Evolutionary conservation across 2,113 vertebrate species (phyloP), one percentile per base, ranked within the genome.

Genomic region (Otocyon megalotis): DNA sequence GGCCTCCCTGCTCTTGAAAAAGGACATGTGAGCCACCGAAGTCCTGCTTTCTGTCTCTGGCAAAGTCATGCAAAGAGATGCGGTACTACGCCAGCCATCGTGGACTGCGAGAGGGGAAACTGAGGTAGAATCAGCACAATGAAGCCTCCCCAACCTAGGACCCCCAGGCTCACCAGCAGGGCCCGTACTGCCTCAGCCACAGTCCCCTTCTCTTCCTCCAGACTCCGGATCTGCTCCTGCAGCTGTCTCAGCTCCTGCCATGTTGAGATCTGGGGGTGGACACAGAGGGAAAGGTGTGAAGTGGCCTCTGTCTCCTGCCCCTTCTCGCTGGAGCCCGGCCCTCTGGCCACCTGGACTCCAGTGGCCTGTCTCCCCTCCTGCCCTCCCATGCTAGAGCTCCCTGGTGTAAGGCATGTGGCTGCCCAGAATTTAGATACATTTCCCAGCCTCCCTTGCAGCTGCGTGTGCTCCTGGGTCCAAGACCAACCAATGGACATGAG

Each of bases 181-280:
- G 72, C 88, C 77, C 92, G 98, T 30, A 99, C 99, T 2, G 95
- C 96, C 32, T 97, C 94, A 3, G 99, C 97, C 95, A 99, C 98
- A 0, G 37, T 19, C 0, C 8, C 94, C 97, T 99, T 99, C 98
- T 99, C 98, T 8, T 97, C 35, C 54, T 99, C 99, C 92, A 99
- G 96, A 35, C 94, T 94, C 62, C 28, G 98, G 74, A 99, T 99
- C 81, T 99, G 98, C 11, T 95, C 98, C 50, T 88, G 97, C 32
- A 99, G 98, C 26, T 98, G 96, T 97, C 98, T 98, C 15, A 99
- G 97, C 85, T 98, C 98, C 96, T 99, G 96, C 99, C 99, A 99
- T 0, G 98, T 98, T 4, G 97, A 95, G 3, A 99, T 98, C 99
- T 99, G 83, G 62, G 53, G 63, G 20, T 48, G 88, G 65, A 62